Evolutionary conservation across 2,113 vertebrate species (phyloP), one percentile per base, ranked within the genome.

Genomic region (Heliornis fulica): DNA sequence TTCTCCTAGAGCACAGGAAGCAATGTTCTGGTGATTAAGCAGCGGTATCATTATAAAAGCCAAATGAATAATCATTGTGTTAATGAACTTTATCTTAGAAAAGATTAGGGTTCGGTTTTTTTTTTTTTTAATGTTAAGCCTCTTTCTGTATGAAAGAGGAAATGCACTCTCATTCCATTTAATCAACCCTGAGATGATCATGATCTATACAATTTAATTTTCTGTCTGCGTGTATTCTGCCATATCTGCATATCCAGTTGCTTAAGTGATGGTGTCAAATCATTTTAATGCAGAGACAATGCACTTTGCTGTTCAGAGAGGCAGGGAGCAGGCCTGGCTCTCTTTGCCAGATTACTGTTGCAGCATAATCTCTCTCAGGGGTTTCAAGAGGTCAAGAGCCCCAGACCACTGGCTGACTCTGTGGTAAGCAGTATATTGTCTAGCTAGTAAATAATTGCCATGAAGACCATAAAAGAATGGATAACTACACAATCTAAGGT

Each of bases 71-170:
- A 98, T 98, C 98, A 98, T 97, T 90, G 97, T 96, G 97, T 95
- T 98, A 98, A 98, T 98, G 98, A 98, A 98, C 97, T 97, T 97
- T 97, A 97, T 98, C 98, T 98, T 96, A 66, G 94, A 83, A 98
- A 98, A 98, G 97, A 98, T 98, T 97, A 96, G 96, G 1, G n/a
- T n/a, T n/a, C n/a, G n/a, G n/a, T n/a, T n/a, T n/a, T n/a, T n/a
- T n/a, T n/a, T 41, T 46, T 90, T 98, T 98, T 95, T 93, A 89
- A 96, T 93, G 96, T 88, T 98, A 97, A 98, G 94, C 88, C 71
- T 97, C 96, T 98, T 97, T 92, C 93, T 5, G 12, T 97, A 96
- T 82, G 95, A 97, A 97, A 93, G 91, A 96, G 97, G 97, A 97
- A 98, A 97, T 97, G 97, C 94, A 93, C 97, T 98, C 96, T 95